Base-by-base conservation (phyloP, 2,888 invertebrate genomes). In the Sphaerophoria rueppellii region DNA sequence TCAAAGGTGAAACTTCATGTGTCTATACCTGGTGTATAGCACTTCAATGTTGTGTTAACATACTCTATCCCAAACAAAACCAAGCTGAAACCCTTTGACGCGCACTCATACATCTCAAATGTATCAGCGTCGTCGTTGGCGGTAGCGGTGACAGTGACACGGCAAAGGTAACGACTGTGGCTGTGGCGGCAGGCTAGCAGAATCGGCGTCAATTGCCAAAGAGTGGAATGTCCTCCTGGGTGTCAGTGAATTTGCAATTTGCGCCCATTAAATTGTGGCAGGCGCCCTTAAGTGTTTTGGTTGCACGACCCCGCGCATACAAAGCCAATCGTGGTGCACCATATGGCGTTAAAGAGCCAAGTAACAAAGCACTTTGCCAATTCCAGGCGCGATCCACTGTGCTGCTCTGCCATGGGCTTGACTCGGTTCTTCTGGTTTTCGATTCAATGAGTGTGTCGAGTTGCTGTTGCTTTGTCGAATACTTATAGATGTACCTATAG, bases 211-310 rank as follows among this genome's bases (percentile, higher is more conserved):
- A 80, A 73, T 76, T 48, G 76, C 50, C 24, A 67, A 32, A 67
- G 35, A 74, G 57, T 74, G 74, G 79, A 82, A 79, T 79, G 58
- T 52, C 75, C 54, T 75, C 72, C 80, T 48, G 50, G 70, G 82
- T 82, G 81, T 81, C 82, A 76, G 79, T 78, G 72, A 79, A 87
- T 85, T 87, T 87, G 87, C 85, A 78, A 74, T 80, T 82, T 75
- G 85, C 79, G 80, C 82, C 85, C 86, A 81, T 87, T 86, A 82
- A 86, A 87, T 71, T 87, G 87, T 82, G 85, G 85, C 82, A 80
- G 72, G 85, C 82, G 77, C 79, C 79, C 82, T 75, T 82, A 75
- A 85, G 82, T 82, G 81, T 76, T 78, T 78, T 82, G 86, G 77
- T 86, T 86, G 86, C 77, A 85, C 70, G 70, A 48, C 85, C 76